Conservation (phyloP, 1,140 invertebrate species). For the Drosophila paulistorum region DNA sequence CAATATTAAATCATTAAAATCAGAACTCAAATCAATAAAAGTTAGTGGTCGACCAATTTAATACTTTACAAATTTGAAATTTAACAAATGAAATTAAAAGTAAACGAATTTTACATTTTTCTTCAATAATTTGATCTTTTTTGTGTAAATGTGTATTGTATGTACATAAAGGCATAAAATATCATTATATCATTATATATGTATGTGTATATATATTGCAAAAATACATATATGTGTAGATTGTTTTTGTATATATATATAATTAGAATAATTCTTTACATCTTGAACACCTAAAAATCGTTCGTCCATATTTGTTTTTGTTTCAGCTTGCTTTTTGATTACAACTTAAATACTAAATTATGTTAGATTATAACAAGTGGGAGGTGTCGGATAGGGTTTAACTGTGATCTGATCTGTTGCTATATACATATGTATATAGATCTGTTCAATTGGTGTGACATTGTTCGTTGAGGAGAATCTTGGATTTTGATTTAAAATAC, state of each 20-base stretch:
- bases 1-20: not conserved
- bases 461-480: constrained; percentile 62
- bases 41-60: constrained; percentile 63
- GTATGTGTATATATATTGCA: constrained; percentile 72
- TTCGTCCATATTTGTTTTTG: constrained; percentile 19
- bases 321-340: constrained; percentile 45
- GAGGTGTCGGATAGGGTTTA: constrained; percentile 21
- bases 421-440: constrained; percentile 19
- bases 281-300: constrained; percentile 70
- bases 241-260: constrained; percentile 64
- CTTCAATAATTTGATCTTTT: constrained; percentile 56
- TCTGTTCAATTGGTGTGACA: constrained; percentile 65
- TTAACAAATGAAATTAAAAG: constrained; percentile 30
- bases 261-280: constrained; percentile 73
- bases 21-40: not conserved
- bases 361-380: constrained; percentile 52
- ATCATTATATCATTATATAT: constrained; percentile 49
- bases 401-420: not conserved
- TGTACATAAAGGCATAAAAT: constrained; percentile 68
- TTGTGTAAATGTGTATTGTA: constrained; percentile 48
- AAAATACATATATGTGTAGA: constrained; percentile 67
- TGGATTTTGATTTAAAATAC: constrained; percentile 30
- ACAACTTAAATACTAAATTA: constrained; percentile 48
- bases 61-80: constrained; percentile 55
- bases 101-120: constrained; percentile 10